Conservation (phyloP, 2,113 vertebrate species). For the Melanostigma gelatinosum region DNA sequence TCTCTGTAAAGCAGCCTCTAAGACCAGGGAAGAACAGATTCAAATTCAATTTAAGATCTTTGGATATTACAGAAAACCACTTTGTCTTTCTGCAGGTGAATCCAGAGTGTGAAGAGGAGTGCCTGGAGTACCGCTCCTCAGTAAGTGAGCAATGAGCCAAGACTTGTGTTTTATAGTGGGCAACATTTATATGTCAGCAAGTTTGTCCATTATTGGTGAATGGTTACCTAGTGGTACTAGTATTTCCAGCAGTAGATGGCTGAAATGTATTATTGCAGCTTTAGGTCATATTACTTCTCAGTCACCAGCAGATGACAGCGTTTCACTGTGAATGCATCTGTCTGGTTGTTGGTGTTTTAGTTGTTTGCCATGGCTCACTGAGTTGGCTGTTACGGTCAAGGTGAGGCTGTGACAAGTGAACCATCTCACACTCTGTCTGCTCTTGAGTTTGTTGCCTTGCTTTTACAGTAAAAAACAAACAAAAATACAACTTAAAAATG, state of each 20-base stretch:
- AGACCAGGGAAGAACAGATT: not conserved
- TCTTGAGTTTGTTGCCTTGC: not conserved
- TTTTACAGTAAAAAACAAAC: not conserved
- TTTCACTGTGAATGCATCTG: conserved; percentile 2
- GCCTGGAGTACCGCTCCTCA: conserved; percentile 90
- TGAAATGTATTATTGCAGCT: not conserved
- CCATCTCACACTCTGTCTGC: not conserved
- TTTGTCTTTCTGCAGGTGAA: conserved; percentile 88
- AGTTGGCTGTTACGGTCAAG: not conserved
- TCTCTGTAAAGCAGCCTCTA: not conserved
- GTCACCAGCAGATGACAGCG: conserved; percentile 67
- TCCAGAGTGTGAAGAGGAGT: conserved; percentile 97
- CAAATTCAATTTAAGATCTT: not conserved
- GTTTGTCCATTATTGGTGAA: not conserved
- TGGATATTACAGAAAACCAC: not conserved
- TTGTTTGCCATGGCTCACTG: not conserved
- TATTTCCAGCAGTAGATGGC: not conserved
- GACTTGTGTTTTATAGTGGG: not conserved
- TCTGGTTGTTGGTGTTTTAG: not conserved
- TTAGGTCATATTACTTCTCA: not conserved
- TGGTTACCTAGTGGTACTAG: not conserved
- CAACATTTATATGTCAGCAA: not conserved
- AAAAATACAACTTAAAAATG: not conserved
- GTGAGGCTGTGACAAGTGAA: not conserved
- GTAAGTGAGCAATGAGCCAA: conserved; percentile 82